These are phyloP conservation scores for Drosophila maculinotata DNA, from an alignment of 2,888 invertebrate genomes.

Conservation along the genomic window DNA sequence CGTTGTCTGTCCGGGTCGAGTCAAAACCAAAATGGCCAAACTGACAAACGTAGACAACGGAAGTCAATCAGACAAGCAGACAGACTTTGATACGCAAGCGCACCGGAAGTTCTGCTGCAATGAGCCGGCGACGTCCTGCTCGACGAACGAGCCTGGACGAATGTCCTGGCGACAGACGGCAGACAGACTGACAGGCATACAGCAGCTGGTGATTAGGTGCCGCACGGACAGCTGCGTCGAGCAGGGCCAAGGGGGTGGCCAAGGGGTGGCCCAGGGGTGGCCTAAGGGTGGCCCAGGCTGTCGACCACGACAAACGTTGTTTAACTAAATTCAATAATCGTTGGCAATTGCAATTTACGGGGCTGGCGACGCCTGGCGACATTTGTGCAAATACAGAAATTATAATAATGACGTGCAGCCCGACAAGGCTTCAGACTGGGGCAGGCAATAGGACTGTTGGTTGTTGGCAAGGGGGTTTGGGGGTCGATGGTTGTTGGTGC, in stretches of 20 bases:
- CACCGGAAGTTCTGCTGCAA: constrained; percentile 73
- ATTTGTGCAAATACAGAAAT: constrained; percentile 82
- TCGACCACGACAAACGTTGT: constrained; percentile 73
- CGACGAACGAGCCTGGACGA: constrained; percentile 6
- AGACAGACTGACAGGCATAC: constrained; percentile 47
- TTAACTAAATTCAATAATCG: constrained; percentile 82
- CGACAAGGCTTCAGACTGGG: constrained; percentile 35
- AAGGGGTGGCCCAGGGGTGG: too few relatives aligned
- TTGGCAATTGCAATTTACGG: constrained; percentile 81
- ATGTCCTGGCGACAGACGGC: constrained; percentile 35
- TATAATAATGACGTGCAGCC: constrained; percentile 78
- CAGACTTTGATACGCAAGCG: constrained; percentile 76
- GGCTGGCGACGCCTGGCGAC: constrained; percentile 54
- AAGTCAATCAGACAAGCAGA: constrained; percentile 76
- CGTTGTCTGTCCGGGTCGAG: constrained; percentile 41
- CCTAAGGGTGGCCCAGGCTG: constrained; percentile 2
- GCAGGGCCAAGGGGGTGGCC: neutral
- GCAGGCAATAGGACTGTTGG: neutral
- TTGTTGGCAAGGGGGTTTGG: neutral
- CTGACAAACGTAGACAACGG: constrained; percentile 79
- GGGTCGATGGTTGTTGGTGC: neutral
- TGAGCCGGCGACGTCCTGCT: constrained; percentile 57
- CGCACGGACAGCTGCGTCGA: constrained; percentile 15
- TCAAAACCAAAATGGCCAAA: constrained; percentile 77
- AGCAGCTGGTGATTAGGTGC: constrained; percentile 72